Evolutionary conservation across 2,888 invertebrate species (phyloP).

Genomic region (Glyphotaelius pellucidus): DNA sequence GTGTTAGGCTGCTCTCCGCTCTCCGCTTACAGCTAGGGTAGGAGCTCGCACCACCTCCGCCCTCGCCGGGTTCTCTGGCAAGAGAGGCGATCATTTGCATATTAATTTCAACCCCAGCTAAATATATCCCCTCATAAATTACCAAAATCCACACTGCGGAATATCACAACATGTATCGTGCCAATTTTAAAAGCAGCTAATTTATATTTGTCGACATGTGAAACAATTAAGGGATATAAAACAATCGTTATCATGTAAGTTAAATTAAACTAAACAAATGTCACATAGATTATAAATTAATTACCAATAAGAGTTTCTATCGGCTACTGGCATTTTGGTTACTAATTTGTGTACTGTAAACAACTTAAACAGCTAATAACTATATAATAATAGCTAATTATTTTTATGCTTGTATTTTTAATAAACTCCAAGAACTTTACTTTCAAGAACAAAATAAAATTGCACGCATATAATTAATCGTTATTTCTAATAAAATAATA

Average conservation of each 20-base stretch:
- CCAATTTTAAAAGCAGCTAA: slow-evolving; percentile 14
- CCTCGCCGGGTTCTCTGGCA: not conserved
- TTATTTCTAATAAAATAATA: not conserved
- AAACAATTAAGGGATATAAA: not conserved
- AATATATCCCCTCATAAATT: slow-evolving; percentile 10
- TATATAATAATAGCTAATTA: not conserved
- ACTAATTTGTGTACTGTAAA: not conserved
- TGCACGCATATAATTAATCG: not conserved
- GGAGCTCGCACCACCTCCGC: not conserved
- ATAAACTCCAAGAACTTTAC: not conserved
- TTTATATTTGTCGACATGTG: slow-evolving; percentile 13
- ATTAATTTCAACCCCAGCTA: slow-evolving; percentile 19
- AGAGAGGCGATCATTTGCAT: slow-evolving; percentile 39
- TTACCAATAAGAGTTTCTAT: not conserved
- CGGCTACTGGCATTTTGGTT: not conserved
- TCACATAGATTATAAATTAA: not conserved
- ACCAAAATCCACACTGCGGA: slow-evolving; percentile 29
- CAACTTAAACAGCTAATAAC: not conserved
- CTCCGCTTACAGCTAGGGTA: not conserved
- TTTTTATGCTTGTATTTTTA: not conserved
- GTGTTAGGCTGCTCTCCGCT: too few species aligned
- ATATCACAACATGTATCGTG: not conserved
- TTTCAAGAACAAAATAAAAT: not conserved
- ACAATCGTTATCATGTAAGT: not conserved
- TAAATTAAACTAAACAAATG: not conserved